These are phyloP conservation scores for Kuschelorhynchus macadamiae DNA, from an alignment of 2,888 invertebrate species.

Conservation along the genomic window DNA sequence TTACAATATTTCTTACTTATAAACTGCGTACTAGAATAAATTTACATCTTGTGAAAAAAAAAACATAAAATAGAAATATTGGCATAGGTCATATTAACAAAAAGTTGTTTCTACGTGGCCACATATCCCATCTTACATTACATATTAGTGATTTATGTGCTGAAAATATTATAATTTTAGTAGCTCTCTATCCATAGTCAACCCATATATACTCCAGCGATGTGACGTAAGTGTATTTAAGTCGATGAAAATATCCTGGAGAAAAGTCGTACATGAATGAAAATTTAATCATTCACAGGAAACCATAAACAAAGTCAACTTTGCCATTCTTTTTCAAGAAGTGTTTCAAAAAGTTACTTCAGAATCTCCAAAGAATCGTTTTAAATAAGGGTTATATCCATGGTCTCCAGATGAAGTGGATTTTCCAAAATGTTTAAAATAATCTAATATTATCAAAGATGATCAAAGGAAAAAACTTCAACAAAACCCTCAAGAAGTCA, in stretches of 20 bases:
- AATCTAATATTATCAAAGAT: too few relatives aligned
- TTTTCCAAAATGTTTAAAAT: slow-evolving; percentile 20
- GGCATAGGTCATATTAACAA: too few relatives aligned
- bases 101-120: slow-evolving; percentile 27
- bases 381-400: slow-evolving; percentile 23
- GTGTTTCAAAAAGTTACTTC: too few relatives aligned
- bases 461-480: too few relatives aligned
- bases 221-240: too few relatives aligned
- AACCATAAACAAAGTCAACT: slow-evolving; percentile 27
- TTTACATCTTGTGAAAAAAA: too few relatives aligned
- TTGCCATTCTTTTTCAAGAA: slow-evolving; percentile 17
- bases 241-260: too few relatives aligned
- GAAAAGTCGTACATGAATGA: too few relatives aligned
- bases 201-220: slow-evolving; percentile 49
- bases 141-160: slow-evolving; percentile 41
- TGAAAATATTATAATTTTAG: slow-evolving; percentile 31
- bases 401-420: slow-evolving; percentile 9
- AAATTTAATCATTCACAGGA: too few relatives aligned
- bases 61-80: too few relatives aligned
- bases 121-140: slow-evolving; percentile 38
- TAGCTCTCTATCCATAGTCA: slow-evolving; percentile 42
- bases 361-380: slow-evolving; percentile 23
- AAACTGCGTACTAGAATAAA: too few relatives aligned
- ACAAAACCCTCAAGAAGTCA: background rate
- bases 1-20: too few relatives aligned